Conservation (phyloP, 2,797 vertebrate genomes). For the Valencia hispanica region DNA sequence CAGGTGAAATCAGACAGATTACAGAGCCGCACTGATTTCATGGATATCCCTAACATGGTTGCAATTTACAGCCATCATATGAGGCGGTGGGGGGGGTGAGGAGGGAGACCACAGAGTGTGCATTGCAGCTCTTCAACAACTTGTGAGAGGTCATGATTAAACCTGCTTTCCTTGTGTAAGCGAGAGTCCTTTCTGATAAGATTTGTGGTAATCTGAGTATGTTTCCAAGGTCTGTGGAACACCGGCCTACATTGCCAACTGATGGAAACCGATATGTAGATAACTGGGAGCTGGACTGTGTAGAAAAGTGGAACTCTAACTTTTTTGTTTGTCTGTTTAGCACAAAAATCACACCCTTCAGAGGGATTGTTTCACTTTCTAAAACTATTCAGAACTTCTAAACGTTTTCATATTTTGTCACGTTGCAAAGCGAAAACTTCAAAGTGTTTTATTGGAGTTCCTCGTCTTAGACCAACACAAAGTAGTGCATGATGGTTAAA, state of each 20-base stretch:
- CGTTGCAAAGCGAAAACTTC: background rate
- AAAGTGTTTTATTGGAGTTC: background rate
- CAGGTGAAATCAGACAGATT: slow-evolving; percentile 50
- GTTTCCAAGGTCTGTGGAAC: slow-evolving; percentile 15
- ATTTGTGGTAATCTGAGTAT: slow-evolving; percentile 28
- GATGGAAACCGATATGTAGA: background rate
- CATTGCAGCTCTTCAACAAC: slow-evolving; percentile 38
- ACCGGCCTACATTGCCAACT: slow-evolving; percentile 17
- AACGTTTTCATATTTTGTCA: background rate
- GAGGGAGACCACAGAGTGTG: slow-evolving; percentile 27
- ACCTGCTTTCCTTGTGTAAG: slow-evolving; percentile 38
- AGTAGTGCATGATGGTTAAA: background rate
- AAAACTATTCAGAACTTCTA: background rate
- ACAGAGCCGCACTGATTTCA: slow-evolving; percentile 47
- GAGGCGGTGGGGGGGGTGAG: background rate
- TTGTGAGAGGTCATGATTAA: slow-evolving; percentile 40
- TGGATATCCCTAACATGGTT: slow-evolving; percentile 41
- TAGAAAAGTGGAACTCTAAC: background rate
- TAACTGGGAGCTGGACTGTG: slow-evolving; percentile 13
- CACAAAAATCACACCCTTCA: background rate
- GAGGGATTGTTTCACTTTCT: background rate
- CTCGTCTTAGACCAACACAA: background rate
- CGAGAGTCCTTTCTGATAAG: slow-evolving; percentile 36
- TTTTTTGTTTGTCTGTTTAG: background rate
- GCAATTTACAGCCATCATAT: slow-evolving; percentile 48